These are phyloP conservation scores for Polyommatus iphigenia DNA, from an alignment of 2,888 invertebrate species.

Conservation along the genomic window DNA sequence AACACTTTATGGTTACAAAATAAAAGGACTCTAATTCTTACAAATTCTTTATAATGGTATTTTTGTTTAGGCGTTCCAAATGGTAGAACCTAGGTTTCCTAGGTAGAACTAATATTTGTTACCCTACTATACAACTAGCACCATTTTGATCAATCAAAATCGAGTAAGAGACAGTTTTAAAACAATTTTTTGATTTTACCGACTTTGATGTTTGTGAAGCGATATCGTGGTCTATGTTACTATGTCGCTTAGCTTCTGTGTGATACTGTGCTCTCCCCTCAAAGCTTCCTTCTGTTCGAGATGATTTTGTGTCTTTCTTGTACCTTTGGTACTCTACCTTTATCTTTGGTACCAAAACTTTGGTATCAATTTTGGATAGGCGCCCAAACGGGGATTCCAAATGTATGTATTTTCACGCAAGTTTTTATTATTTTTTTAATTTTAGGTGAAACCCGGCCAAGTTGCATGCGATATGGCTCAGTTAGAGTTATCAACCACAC, in stretches of 20 bases:
- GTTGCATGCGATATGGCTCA: conserved; percentile 71
- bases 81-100: too few relatives aligned
- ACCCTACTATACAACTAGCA: neutral
- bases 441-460: conserved; percentile 70
- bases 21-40: too few relatives aligned
- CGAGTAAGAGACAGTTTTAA: conserved; percentile 28
- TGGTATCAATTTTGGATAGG: conserved; percentile 22
- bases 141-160: neutral
- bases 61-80: too few relatives aligned
- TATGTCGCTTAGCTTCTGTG: conserved; percentile 66
- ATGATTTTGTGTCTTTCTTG: conserved; percentile 13
- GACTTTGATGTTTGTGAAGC: conserved; percentile 31
- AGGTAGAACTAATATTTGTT: too few relatives aligned
- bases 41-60: too few relatives aligned
- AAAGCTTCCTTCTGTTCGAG: conserved; percentile 42
- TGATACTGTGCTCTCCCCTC: conserved; percentile 51
- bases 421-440: conserved; percentile 51
- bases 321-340: neutral
- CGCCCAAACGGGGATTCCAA: neutral
- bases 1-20: too few relatives aligned
- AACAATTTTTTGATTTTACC: conserved; percentile 27
- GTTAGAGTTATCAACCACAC: conserved; percentile 65
- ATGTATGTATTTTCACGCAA: conserved; percentile 48
- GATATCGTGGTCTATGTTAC: conserved; percentile 25
- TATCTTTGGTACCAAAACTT: neutral